Conservation (phyloP, 2,797 vertebrate genomes). For the Poecilia gillii region DNA sequence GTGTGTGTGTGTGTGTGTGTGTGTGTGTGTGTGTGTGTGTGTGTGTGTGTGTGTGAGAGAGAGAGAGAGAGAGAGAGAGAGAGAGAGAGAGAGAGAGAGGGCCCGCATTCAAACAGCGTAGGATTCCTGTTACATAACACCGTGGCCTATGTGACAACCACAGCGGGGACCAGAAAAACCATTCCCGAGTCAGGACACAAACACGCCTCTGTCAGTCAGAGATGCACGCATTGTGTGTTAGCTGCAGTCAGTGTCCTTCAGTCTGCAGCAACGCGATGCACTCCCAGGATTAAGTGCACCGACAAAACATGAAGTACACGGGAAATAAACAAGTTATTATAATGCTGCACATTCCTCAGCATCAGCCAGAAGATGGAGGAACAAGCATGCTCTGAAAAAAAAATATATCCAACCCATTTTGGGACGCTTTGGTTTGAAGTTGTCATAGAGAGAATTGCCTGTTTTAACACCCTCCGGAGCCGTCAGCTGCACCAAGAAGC, state of each 20-base stretch:
- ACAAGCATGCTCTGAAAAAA: neutral
- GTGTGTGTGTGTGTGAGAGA: too few species aligned
- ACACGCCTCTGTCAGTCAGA: slow-evolving; percentile 46
- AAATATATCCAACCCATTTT: neutral
- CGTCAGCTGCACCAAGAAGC: slow-evolving; percentile 25
- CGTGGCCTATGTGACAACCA: slow-evolving; percentile 77
- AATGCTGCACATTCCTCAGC: slow-evolving; percentile 78
- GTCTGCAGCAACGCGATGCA: slow-evolving; percentile 30
- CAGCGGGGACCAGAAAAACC: slow-evolving; percentile 60
- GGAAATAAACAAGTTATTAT: slow-evolving; percentile 59
- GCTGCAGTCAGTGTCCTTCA: slow-evolving; percentile 34
- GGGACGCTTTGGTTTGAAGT: slow-evolving; percentile 37
- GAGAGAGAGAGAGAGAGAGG: slow-evolving; percentile 30
- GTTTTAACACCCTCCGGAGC: slow-evolving; percentile 30
- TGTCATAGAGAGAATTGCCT: slow-evolving; percentile 29
- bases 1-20: slow-evolving; percentile 26
- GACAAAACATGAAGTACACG: slow-evolving; percentile 29
- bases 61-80: too few species aligned
- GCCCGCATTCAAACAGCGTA: slow-evolving; percentile 79
- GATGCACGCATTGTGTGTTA: slow-evolving; percentile 15
- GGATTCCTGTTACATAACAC: slow-evolving; percentile 82
- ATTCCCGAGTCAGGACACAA: slow-evolving; percentile 38
- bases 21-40: neutral
- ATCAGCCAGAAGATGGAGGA: slow-evolving; percentile 51
- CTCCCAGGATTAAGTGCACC: slow-evolving; percentile 24